Base-by-base conservation (phyloP, 2,797 vertebrate species). In the Morelia viridis region DNA sequence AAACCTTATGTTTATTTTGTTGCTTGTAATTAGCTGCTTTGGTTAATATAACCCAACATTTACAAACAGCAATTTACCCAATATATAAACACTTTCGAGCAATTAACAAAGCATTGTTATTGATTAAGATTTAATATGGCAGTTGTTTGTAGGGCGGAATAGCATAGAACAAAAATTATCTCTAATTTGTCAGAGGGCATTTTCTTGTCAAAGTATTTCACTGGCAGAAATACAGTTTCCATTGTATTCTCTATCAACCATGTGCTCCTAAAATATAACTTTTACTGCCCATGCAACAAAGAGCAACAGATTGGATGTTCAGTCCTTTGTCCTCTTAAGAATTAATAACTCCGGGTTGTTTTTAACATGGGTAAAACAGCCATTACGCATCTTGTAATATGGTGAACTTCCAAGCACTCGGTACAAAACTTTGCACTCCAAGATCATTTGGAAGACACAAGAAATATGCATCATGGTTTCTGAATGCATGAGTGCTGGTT, bases 51-150 rank as follows among this genome's bases (percentile, higher is more conserved):
- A 97, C 95, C 86, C 96, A 97, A 94, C 92, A 0, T 96, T 97
- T 97, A 96, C 96, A 97, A 97, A 97, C 80, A 96, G 94, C 95
- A 95, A 96, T 97, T 96, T 96, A 96, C 68, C 94, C 95, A 96
- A 96, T 96, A 92, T 88, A 97, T 92, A 96, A 97, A 96, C 94
- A 91, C 96, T 88, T 94, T 97, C 89, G 89, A 85, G 84, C 95
- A 97, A 97, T 97, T 97, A 97, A 94, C 24, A 94, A 94, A 95
- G 97, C 96, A 96, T 58, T 97, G 96, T 95, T 96, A 97, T 96
- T 97, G 97, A 97, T 97, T 97, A 97, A 97, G 96, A 96, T 95
- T 97, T 97, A 97, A 97, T 96, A 96, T 65, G 80, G 93, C 2
- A 57, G 93, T 83, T 92, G 91, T 86, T 93, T 94, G 91, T 95